A percentile compares a stretch with the other conserved stretches of the same genome.
phyloP scores from a whole-genome alignment of 2,113 vertebrate species.

The Cyprinodon brontotheroides region DNA sequence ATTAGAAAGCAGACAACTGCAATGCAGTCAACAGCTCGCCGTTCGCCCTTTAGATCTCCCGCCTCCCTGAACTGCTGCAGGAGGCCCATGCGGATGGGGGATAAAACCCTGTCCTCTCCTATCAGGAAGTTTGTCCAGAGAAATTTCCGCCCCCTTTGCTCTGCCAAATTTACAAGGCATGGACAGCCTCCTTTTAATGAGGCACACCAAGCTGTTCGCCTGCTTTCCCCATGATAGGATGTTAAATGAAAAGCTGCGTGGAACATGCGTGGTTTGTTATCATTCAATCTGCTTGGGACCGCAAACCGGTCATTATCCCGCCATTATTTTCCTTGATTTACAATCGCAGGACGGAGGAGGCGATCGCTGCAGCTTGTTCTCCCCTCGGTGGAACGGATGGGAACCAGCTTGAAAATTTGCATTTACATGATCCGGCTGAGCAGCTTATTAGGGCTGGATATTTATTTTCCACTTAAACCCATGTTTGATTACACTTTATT shows the following conservation, averaged over 20 bases:
- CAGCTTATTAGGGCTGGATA: conserved; percentile 98
- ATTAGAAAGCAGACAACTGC: conserved; percentile 85
- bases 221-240: conserved; percentile 87
- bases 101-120: conserved; percentile 86
- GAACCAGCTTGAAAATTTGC: conserved; percentile 97
- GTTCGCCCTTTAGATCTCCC: conserved; percentile 67
- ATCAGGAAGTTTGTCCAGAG: conserved; percentile 93
- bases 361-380: conserved; percentile 84
- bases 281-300: conserved; percentile 97
- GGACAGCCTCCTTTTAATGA: conserved; percentile 77
- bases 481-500: conserved; percentile 98
- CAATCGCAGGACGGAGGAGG: conserved; percentile 87
- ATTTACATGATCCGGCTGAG: conserved; percentile 99
- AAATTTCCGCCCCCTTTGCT: conserved; percentile 75
- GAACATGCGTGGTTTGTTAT: conserved; percentile 92
- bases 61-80: conserved; percentile 67
- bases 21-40: conserved; percentile 75
- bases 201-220: conserved; percentile 73
- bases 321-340: conserved; percentile 99
- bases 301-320: conserved; percentile 98
- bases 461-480: conserved; percentile 98
- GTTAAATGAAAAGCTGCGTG: conserved; percentile 93
- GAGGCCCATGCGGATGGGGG: conserved; percentile 86
- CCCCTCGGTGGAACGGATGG: conserved; percentile 90
- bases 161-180: conserved; percentile 72